Evolutionary conservation across 2,113 vertebrate species (phyloP).

Genomic region (Herpetotheres cachinnans): DNA sequence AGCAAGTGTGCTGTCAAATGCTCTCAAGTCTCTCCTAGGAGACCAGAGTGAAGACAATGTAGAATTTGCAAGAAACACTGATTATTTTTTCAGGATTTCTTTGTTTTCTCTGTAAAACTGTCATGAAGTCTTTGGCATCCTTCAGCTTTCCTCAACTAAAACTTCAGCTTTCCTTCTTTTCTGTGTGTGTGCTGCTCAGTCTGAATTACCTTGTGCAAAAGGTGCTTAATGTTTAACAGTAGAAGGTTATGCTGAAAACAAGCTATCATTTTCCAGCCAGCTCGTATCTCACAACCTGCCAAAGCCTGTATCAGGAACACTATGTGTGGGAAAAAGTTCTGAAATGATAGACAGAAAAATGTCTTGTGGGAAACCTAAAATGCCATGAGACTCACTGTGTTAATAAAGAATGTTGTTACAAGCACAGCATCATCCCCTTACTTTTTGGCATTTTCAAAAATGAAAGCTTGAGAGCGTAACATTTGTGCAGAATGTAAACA

Average conservation of each 20-base stretch:
- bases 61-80: not conserved
- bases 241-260: slow-evolving; percentile 11
- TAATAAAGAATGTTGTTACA: slow-evolving; percentile 23
- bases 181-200: not conserved
- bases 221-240: not conserved
- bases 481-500: slow-evolving; percentile 35
- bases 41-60: not conserved
- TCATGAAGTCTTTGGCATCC: not conserved
- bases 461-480: not conserved
- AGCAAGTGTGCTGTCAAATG: not conserved
- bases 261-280: slow-evolving; percentile 19
- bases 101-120: not conserved
- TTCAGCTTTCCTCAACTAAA: not conserved
- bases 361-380: slow-evolving; percentile 37
- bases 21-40: not conserved
- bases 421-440: not conserved
- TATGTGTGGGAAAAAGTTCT: slow-evolving; percentile 36
- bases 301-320: not conserved
- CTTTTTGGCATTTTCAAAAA: slow-evolving; percentile 37
- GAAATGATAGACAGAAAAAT: slow-evolving; percentile 22
- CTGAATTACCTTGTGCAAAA: not conserved
- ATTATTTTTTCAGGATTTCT: not conserved
- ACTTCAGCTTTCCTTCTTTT: not conserved
- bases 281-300: not conserved
- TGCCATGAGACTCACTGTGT: not conserved